phyloP scores from a whole-genome alignment of 53 echinoderm and acorn worm species.

The Holothuria leucospilota region DNA sequence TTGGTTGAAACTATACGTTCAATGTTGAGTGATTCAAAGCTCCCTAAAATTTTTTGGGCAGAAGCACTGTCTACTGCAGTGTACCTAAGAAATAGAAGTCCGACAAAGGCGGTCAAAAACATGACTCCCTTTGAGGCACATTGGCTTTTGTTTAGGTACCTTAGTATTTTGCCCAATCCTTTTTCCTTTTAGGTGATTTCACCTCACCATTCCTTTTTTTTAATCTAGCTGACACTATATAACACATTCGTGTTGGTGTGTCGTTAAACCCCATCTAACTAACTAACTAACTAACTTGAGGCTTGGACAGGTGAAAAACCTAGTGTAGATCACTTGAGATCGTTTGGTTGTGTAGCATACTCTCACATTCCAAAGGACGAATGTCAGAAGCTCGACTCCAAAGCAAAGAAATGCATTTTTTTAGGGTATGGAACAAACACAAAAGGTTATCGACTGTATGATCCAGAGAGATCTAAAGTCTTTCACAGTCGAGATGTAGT shows the following conservation, averaged over 20 bases:
- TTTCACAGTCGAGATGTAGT: constrained; percentile 1
- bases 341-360: constrained; percentile 17
- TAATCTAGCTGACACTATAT: too few relatives aligned
- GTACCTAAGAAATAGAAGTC: neutral
- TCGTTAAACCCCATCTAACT: too few relatives aligned
- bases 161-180: too few relatives aligned
- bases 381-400: neutral
- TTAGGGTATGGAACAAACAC: neutral
- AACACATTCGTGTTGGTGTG: too few relatives aligned
- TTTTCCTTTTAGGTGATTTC: too few relatives aligned
- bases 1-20: neutral
- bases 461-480: neutral
- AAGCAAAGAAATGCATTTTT: neutral
- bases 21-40: constrained; percentile 4
- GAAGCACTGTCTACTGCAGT: neutral
- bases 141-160: too few relatives aligned
- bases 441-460: constrained; percentile 8
- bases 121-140: neutral
- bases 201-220: too few relatives aligned
- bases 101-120: neutral
- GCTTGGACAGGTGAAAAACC: constrained; percentile 11
- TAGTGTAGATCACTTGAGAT: neutral
- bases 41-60: neutral
- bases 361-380: neutral
- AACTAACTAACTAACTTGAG: too few relatives aligned